phyloP scores from a whole-genome alignment of 2,888 invertebrate genomes.

The Cordilura impudica region DNA sequence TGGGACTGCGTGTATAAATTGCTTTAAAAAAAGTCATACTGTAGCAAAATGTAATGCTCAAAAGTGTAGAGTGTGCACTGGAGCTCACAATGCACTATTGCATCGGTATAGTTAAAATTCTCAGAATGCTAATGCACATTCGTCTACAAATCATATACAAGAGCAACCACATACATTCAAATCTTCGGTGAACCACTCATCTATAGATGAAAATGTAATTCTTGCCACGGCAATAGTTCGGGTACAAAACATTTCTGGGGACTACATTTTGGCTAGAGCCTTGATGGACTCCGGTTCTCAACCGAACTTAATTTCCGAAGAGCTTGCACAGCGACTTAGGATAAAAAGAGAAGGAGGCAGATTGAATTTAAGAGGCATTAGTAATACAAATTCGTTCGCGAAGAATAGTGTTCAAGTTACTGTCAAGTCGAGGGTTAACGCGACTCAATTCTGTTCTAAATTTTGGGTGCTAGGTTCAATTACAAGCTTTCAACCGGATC shows the following conservation, averaged over 20 bases:
- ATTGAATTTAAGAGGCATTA: not conserved
- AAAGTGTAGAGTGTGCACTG: too few relatives aligned
- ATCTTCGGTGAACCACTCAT: slow-evolving; percentile 5
- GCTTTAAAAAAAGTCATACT: not conserved
- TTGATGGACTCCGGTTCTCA: slow-evolving; percentile 32
- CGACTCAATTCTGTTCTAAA: slow-evolving; percentile 1
- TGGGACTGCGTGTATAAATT: not conserved
- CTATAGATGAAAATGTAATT: slow-evolving; percentile 2
- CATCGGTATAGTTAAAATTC: too few relatives aligned
- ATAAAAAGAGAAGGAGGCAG: not conserved
- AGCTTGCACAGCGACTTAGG: not conserved
- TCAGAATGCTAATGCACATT: too few relatives aligned
- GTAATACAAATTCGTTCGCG: not conserved
- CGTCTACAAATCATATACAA: too few relatives aligned
- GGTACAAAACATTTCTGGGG: not conserved
- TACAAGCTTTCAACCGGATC: slow-evolving; percentile 4
- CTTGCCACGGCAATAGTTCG: not conserved
- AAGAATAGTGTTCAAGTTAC: slow-evolving; percentile 2
- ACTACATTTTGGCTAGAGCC: not conserved
- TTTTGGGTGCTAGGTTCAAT: slow-evolving; percentile 26
- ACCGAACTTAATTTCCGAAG: not conserved
- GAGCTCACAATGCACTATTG: too few relatives aligned
- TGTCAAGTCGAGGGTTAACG: slow-evolving; percentile 11
- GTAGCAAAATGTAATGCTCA: not conserved
- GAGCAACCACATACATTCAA: too few relatives aligned